Evolutionary conservation across 2,797 vertebrate species (phyloP).

Genomic region (Taenioides sp.): DNA sequence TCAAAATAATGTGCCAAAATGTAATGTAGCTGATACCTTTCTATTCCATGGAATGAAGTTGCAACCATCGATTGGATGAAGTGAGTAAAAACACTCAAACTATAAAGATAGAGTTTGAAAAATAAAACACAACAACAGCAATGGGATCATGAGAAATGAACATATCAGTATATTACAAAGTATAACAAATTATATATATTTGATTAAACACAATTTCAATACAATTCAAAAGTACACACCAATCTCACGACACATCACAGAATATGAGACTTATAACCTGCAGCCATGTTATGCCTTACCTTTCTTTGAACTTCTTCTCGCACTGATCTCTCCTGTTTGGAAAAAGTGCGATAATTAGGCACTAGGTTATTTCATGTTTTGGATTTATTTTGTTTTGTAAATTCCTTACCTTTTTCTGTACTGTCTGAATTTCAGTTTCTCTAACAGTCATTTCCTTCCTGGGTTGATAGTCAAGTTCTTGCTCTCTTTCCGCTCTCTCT

Average conservation of each 20-base stretch:
- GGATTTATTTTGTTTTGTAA: neutral
- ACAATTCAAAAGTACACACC: neutral
- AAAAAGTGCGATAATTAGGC: conserved; percentile 6
- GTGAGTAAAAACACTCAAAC: conserved; percentile 92
- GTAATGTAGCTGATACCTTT: conserved; percentile 88
- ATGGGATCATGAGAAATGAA: conserved; percentile 60
- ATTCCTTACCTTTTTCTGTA: conserved; percentile 72
- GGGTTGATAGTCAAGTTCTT: conserved; percentile 71
- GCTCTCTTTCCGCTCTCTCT: conserved; percentile 75
- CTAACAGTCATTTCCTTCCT: conserved; percentile 71
- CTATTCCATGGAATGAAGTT: conserved; percentile 96
- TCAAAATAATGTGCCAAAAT: conserved; percentile 13
- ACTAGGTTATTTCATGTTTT: conserved; percentile 4
- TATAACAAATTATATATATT: conserved; percentile 7
- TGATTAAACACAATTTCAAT: neutral
- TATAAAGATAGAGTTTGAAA: conserved; percentile 84
- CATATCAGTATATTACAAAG: conserved; percentile 30
- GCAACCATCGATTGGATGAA: conserved; percentile 94
- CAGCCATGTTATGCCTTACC: conserved; percentile 55
- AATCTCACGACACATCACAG: neutral
- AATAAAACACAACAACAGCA: conserved; percentile 64
- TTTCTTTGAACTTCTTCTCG: conserved; percentile 80
- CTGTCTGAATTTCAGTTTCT: conserved; percentile 72
- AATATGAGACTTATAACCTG: neutral
- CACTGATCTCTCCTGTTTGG: conserved; percentile 68